Percentiles rank a stretch among this genome's conserved stretches.
Conservation (phyloP, 2,888 invertebrate species). For the Augiades crinisus region DNA sequence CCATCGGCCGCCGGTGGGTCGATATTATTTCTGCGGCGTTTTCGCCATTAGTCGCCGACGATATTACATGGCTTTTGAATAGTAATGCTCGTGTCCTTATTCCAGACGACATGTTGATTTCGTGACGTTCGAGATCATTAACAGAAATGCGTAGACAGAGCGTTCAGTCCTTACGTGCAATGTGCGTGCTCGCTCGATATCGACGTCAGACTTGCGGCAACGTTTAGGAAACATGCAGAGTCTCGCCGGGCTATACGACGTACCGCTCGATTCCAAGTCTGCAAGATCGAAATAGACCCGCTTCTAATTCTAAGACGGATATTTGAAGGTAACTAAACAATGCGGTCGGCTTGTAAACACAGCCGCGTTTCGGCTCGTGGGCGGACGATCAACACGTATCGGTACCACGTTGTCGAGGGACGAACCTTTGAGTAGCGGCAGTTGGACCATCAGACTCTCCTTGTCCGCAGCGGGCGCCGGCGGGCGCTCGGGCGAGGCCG, state of each 20-base stretch:
- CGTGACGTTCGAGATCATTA: neutral
- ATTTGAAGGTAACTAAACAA: conserved; percentile 32
- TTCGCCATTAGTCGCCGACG: conserved; percentile 51
- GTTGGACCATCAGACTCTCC: conserved; percentile 74
- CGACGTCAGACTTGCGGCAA: conserved; percentile 4
- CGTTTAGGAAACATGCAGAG: conserved; percentile 2
- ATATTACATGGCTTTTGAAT: conserved; percentile 2
- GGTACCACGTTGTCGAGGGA: conserved; percentile 28
- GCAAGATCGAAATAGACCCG: conserved; percentile 44
- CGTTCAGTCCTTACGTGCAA: conserved; percentile 4
- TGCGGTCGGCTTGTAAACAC: conserved; percentile 25
- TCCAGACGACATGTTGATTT: neutral
- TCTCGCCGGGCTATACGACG: conserved; percentile 2
- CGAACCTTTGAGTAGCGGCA: conserved; percentile 79
- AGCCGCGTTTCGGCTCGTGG: conserved; percentile 3
- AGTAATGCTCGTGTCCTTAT: neutral
- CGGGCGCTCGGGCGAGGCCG: conserved; percentile 57
- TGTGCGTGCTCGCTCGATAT: conserved; percentile 13
- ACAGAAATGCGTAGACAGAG: neutral
- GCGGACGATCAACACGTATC: neutral
- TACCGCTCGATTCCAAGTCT: conserved; percentile 1
- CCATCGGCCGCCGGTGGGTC: conserved; percentile 52
- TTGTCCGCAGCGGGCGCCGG: conserved; percentile 58
- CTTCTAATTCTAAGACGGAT: conserved; percentile 43
- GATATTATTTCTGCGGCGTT: conserved; percentile 75